Conservation (phyloP, 2,888 invertebrate species). For the Macaria liturata region DNA sequence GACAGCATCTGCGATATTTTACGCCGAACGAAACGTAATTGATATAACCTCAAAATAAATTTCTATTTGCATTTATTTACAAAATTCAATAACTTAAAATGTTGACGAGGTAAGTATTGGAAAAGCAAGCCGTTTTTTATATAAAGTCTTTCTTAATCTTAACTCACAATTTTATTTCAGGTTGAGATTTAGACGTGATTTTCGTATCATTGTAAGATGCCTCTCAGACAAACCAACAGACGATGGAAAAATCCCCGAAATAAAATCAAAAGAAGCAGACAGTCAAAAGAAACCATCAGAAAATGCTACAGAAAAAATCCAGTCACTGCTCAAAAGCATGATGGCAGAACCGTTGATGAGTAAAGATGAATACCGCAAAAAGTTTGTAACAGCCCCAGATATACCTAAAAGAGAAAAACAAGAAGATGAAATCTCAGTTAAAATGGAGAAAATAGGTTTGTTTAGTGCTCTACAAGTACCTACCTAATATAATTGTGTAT, state of each 20-base stretch:
- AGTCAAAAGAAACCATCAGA: conserved; percentile 45
- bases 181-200: conserved; percentile 49
- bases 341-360: conserved; percentile 66
- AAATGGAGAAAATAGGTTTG: conserved; percentile 68
- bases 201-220: conserved; percentile 51
- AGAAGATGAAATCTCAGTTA: conserved; percentile 57
- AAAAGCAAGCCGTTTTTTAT: not conserved
- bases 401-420: conserved; percentile 46
- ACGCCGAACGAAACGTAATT: no score
- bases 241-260: conserved; percentile 54
- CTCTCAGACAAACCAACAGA: conserved; percentile 60
- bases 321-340: conserved; percentile 69
- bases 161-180: conserved; percentile 35
- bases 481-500: no score
- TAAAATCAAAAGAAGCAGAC: conserved; percentile 36
- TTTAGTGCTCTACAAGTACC: no score
- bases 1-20: no score
- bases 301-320: conserved; percentile 66
- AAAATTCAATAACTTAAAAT: not conserved
- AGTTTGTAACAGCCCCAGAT: conserved; percentile 64
- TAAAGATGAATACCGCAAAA: conserved; percentile 63
- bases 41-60: not conserved
- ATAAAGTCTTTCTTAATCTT: not conserved
- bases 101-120: no score
- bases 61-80: not conserved